Evolutionary conservation across 2,797 vertebrate species (phyloP), one percentile per base, ranked within the genome.

Genomic region (Otolemur crassicaudatus): DNA sequence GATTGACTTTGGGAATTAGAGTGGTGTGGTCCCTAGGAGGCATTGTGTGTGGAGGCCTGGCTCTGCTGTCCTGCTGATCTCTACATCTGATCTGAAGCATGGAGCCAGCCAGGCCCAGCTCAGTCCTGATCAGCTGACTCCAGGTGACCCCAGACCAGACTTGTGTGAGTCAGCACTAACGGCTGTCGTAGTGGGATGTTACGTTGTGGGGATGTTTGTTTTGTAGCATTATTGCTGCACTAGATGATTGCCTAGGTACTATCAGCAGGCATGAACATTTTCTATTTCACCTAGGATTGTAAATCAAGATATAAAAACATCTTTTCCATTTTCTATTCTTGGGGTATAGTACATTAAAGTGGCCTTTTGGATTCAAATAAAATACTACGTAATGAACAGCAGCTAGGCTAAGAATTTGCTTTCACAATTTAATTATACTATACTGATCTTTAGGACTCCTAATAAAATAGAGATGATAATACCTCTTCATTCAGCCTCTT

Each of bases 401-500:
- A 84, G 27, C 37, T 43, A 2, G 43, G 40, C 73, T 82, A 43
- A 61, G 63, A 77, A n/a, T 22, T 84, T 92, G 49, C 49, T 87
- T 16, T 73, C 49, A 16, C 77, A 60, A 87, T 94, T 87, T 49
- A 89, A 90, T 90, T 88, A 56, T 14, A 70, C 3, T 61, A 6
- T 72, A 22, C 29, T 83, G 17, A 73, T 27, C 53, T 61, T 80
- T 29, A 37, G 3, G 69, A 29, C 79, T 87, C 27, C 82, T 95
- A 85, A 82, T 40, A 23, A 94, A 91, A 85, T 29, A 37, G 25
- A 82, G 29, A 58, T 25, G 13, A 61, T 43, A 81, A 92, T 90
- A 86, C 11, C 34, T 92, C n/a, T 93, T 70, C 60, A 86, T 86
- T 86, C 46, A 75, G 63, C 43, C 53, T 76, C n/a, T 46, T 92